phyloP scores from a whole-genome alignment of 2,888 invertebrate genomes.

The Chymomyza procnemis region DNA sequence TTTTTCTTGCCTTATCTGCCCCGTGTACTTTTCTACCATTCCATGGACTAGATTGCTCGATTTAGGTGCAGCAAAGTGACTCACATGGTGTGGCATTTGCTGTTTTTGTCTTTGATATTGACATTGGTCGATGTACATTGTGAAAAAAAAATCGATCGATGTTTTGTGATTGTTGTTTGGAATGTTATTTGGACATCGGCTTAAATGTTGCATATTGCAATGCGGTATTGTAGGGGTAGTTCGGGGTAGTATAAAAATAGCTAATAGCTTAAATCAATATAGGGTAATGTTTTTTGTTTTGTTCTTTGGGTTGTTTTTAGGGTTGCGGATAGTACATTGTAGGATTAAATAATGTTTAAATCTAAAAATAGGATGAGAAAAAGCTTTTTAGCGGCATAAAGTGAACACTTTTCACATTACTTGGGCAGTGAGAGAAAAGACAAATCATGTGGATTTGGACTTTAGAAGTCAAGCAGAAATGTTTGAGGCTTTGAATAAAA shows the following conservation, averaged over 20 bases:
- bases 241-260: conserved; percentile 48
- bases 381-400: too few relatives aligned
- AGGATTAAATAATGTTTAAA: too few relatives aligned
- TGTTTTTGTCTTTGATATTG: conserved; percentile 62
- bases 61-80: background rate
- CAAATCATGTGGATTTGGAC: too few relatives aligned
- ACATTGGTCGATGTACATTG: conserved; percentile 45
- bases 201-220: conserved; percentile 3
- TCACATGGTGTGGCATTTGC: conserved; percentile 18
- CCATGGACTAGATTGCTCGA: conserved; percentile 9
- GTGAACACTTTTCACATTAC: too few relatives aligned
- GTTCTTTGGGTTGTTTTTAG: background rate
- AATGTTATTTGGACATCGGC: background rate
- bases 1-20: conserved; percentile 31
- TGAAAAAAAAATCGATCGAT: conserved; percentile 54
- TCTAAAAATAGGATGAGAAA: background rate
- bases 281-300: conserved; percentile 32
- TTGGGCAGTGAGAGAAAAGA: too few relatives aligned
- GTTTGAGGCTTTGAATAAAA: too few relatives aligned
- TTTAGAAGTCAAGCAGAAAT: too few relatives aligned
- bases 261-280: conserved; percentile 48
- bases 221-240: too few relatives aligned
- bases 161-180: conserved; percentile 13
- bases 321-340: too few relatives aligned
- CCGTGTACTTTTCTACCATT: conserved; percentile 23